A percentile compares a stretch with the other conserved stretches of the same genome.
phyloP scores from a whole-genome alignment of 2,888 invertebrate genomes.

The Mermis nigrescens region DNA sequence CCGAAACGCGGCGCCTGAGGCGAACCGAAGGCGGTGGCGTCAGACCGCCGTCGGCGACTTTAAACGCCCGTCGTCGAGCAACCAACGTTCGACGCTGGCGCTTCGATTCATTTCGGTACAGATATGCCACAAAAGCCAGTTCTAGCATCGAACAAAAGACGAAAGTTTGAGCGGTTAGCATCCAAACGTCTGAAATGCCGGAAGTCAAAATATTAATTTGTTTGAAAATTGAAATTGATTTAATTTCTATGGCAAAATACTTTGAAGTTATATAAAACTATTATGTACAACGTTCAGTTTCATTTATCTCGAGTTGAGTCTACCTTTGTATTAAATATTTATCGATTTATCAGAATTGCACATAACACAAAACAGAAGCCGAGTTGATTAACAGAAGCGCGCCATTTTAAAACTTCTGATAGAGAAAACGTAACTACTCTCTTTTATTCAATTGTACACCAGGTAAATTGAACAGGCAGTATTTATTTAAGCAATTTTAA shows the following conservation, averaged over 20 bases:
- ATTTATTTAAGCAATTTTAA: no score
- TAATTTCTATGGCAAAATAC: background rate
- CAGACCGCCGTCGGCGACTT: no score
- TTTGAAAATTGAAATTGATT: background rate
- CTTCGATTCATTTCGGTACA: slow-evolving; percentile 7
- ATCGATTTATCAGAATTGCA: no score
- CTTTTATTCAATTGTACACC: no score
- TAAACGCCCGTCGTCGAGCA: background rate
- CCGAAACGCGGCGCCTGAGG: background rate
- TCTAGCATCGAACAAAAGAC: slow-evolving; percentile 27
- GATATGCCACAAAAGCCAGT: slow-evolving; percentile 27
- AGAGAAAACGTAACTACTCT: no score
- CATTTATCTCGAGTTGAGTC: no score
- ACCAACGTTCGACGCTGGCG: background rate
- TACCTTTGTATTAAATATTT: no score
- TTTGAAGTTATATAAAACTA: background rate
- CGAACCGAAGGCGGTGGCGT: no score
- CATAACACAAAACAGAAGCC: no score
- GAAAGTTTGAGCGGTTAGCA: slow-evolving; percentile 28
- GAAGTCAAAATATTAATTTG: background rate
- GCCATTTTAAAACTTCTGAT: no score
- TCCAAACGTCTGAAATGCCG: slow-evolving; percentile 23
- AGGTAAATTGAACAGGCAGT: no score
- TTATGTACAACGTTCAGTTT: background rate
- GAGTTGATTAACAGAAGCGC: no score